Conservation (phyloP, 2,888 invertebrate species). For the Ceramica pisi region DNA sequence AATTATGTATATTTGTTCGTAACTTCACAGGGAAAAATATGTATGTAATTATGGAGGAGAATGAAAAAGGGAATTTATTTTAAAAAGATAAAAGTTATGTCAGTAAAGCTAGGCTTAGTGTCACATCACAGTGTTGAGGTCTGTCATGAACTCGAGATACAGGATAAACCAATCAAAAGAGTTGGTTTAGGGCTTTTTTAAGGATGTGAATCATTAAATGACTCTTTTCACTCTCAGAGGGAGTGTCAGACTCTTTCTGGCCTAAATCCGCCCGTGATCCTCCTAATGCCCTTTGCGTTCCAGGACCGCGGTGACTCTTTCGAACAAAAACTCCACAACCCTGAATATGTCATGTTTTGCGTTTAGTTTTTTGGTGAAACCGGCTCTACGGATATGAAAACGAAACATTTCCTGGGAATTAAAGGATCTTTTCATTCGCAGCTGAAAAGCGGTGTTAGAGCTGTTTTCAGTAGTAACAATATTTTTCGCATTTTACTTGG, state of each 20-base stretch:
- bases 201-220: too few relatives aligned
- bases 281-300: too few relatives aligned
- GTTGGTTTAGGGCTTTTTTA: background rate
- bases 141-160: too few relatives aligned
- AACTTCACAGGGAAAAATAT: constrained; percentile 23
- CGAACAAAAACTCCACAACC: too few relatives aligned
- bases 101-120: background rate
- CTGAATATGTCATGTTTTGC: too few relatives aligned
- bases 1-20: constrained; percentile 47
- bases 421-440: background rate
- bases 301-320: too few relatives aligned
- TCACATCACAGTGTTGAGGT: background rate
- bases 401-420: background rate
- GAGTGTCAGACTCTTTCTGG: too few relatives aligned
- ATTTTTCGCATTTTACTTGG: background rate
- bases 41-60: constrained; percentile 19
- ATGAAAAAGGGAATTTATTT: constrained; percentile 12
- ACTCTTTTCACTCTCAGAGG: too few relatives aligned
- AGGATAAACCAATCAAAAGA: background rate
- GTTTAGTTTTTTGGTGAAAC: background rate
- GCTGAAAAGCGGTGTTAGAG: background rate
- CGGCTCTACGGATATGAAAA: background rate
- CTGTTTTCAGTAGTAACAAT: background rate
- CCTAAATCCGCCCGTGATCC: too few relatives aligned
- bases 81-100: background rate